Conservation (phyloP, 1,140 invertebrate genomes). For the Drosophila kikkawai region DNA sequence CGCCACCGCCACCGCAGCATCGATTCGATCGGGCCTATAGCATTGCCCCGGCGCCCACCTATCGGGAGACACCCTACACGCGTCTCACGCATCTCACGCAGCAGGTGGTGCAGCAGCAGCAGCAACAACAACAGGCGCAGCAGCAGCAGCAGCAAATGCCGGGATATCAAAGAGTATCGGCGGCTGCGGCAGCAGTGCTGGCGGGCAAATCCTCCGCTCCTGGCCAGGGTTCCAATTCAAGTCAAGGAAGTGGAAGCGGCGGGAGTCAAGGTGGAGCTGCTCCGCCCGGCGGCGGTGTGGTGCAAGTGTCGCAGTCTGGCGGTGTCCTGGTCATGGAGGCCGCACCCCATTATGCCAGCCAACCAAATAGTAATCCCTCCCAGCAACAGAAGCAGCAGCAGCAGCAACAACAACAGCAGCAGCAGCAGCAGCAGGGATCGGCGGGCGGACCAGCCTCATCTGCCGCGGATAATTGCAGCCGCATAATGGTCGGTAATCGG, state of each 20-base stretch:
- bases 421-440: conserved; percentile 31
- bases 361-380: conserved; percentile 55
- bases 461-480: conserved; percentile 20
- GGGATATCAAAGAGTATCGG: conserved; percentile 63
- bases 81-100: conserved; percentile 71
- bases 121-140: conserved; percentile 6
- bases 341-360: conserved; percentile 68
- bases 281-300: conserved; percentile 46
- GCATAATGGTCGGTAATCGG: conserved; percentile 61
- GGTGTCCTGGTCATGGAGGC: conserved; percentile 73
- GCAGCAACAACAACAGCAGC: conserved; percentile 42
- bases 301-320: conserved; percentile 67
- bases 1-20: conserved; percentile 57
- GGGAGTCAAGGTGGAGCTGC: conserved; percentile 25
- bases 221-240: conserved; percentile 21
- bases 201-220: conserved; percentile 10
- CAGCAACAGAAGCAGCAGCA: conserved; percentile 48
- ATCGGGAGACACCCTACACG: conserved; percentile 78
- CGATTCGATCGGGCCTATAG: conserved; percentile 68
- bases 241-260: conserved; percentile 12
- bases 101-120: conserved; percentile 21
- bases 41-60: conserved; percentile 66
- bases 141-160: conserved; percentile 37
- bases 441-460: conserved; percentile 18
- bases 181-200: conserved; percentile 38